These are phyloP conservation scores for Baronia brevicornis DNA, from an alignment of 2,888 invertebrate species.

Conservation along the genomic window DNA sequence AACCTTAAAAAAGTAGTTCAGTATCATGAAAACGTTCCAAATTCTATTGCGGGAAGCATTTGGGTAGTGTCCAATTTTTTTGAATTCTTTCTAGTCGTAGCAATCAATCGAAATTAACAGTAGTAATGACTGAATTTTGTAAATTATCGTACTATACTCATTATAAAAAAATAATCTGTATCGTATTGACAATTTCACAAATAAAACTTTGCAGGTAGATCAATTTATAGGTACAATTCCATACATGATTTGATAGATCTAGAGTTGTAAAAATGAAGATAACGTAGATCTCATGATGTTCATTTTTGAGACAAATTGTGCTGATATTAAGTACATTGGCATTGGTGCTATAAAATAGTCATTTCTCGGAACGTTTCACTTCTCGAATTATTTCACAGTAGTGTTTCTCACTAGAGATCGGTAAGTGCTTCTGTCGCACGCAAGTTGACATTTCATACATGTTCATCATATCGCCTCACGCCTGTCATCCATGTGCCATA, in stretches of 20 bases:
- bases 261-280: slow-evolving; percentile 49
- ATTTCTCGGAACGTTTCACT: slow-evolving; percentile 18
- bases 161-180: slow-evolving; percentile 58
- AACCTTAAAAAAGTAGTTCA: slow-evolving; percentile 31
- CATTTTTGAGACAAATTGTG: slow-evolving; percentile 42
- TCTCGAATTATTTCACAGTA: slow-evolving; percentile 18
- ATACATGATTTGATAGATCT: slow-evolving; percentile 48
- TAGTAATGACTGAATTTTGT: slow-evolving; percentile 74
- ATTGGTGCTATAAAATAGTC: slow-evolving; percentile 59
- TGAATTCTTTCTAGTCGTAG: slow-evolving; percentile 69
- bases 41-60: slow-evolving; percentile 33
- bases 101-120: slow-evolving; percentile 59
- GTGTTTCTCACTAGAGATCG: slow-evolving; percentile 46
- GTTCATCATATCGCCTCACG: slow-evolving; percentile 26
- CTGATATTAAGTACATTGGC: slow-evolving; percentile 51
- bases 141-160: slow-evolving; percentile 60
- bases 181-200: slow-evolving; percentile 43
- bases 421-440: slow-evolving; percentile 52
- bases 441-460: slow-evolving; percentile 37
- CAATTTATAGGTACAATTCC: slow-evolving; percentile 38
- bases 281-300: slow-evolving; percentile 53
- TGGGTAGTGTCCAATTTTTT: slow-evolving; percentile 53
- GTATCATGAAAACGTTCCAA: slow-evolving; percentile 39
- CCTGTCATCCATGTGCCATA: slow-evolving; percentile 59
- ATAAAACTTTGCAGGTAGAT: slow-evolving; percentile 38